Percentiles rank a stretch among this genome's conserved stretches.
phyloP scores from a whole-genome alignment of 92 coral and sea anemone species.

The Hydrozoanthus gracilis region DNA sequence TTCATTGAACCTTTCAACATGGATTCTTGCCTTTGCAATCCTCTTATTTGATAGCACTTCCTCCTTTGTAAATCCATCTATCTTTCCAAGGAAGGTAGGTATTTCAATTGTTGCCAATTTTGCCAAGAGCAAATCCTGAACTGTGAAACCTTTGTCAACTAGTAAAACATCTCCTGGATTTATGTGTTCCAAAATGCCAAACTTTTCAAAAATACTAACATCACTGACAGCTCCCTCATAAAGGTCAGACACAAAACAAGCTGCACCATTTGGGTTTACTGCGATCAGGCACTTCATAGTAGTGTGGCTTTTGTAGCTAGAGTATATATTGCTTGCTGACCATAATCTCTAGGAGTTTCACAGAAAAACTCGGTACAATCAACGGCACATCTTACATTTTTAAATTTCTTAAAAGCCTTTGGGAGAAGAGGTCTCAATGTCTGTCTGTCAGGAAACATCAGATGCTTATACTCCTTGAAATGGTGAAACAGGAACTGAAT shows the following conservation, averaged over 20 bases:
- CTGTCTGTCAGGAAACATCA: conserved; percentile 1
- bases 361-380: conserved; percentile 34
- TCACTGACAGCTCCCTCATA: conserved; percentile 15
- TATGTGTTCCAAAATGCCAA: conserved; percentile 32
- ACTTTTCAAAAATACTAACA: conserved; percentile 11
- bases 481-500: neutral
- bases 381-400: neutral
- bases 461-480: neutral
- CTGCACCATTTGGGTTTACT: conserved; percentile 37
- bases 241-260: conserved; percentile 30
- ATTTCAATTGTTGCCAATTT: conserved; percentile 13
- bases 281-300: neutral
- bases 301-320: neutral
- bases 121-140: conserved; percentile 17
- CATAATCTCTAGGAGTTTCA: conserved; percentile 21
- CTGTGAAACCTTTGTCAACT: neutral
- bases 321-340: conserved; percentile 37
- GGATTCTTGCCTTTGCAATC: conserved; percentile 13
- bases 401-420: conserved; percentile 24
- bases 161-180: conserved; percentile 7
- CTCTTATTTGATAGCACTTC: conserved; percentile 25
- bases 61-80: conserved; percentile 36
- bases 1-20: neutral
- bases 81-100: neutral
- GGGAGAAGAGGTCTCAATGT: neutral